These are phyloP conservation scores for Rissa tridactyla DNA, from an alignment of 2,113 vertebrate species.

Conservation along the genomic window DNA sequence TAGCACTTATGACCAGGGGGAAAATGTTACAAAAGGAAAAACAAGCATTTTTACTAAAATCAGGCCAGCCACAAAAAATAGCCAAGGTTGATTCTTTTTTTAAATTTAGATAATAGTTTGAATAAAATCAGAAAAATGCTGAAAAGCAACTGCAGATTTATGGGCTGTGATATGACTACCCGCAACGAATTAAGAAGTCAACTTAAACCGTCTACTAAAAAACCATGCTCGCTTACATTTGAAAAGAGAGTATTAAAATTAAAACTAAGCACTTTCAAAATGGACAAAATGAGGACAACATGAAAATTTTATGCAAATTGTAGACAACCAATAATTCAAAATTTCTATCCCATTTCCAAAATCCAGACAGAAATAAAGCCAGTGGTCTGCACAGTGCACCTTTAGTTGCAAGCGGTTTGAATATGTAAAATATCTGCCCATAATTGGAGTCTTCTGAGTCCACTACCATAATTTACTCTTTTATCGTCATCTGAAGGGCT, in stretches of 20 bases:
- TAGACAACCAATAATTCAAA: neutral
- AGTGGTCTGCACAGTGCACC: neutral
- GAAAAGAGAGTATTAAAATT: neutral
- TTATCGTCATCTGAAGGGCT: neutral
- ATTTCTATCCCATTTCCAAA: neutral
- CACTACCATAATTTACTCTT: neutral
- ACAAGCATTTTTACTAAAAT: neutral
- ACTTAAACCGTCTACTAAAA: neutral
- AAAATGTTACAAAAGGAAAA: neutral
- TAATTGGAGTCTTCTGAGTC: neutral
- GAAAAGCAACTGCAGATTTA: neutral
- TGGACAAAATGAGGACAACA: neutral
- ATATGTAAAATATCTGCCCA: neutral
- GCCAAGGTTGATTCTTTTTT: neutral
- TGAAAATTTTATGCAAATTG: neutral
- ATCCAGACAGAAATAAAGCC: neutral
- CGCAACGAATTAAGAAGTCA: neutral
- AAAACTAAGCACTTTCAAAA: neutral
- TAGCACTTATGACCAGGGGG: rapidly evolving
- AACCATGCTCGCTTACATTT: neutral
- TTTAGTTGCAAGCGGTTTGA: neutral
- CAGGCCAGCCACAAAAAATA: neutral
- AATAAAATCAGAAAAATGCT: neutral
- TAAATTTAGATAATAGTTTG: neutral
- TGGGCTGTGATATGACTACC: neutral